These are phyloP conservation scores for Rhamphomyia laevipes DNA, from an alignment of 2,888 invertebrate species.

Conservation along the genomic window DNA sequence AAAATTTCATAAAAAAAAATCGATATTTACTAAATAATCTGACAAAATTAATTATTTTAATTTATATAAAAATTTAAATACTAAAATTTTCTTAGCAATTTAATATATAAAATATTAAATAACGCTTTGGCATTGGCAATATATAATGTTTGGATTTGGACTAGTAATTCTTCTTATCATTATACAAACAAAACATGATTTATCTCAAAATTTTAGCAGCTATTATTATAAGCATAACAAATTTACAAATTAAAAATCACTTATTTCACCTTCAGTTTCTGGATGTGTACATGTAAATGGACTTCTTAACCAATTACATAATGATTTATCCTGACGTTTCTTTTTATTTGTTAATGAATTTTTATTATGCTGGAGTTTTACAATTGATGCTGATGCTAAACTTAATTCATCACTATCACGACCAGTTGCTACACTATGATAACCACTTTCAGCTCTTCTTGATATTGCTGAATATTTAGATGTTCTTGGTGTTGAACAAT, in stretches of 20 bases:
- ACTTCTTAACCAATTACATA: slow-evolving; percentile 64
- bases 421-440: slow-evolving; percentile 68
- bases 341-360: slow-evolving; percentile 34
- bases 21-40: too few relatives aligned
- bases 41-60: too few relatives aligned
- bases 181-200: too few relatives aligned
- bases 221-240: too few relatives aligned
- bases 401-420: slow-evolving; percentile 82
- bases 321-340: slow-evolving; percentile 59
- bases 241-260: slow-evolving; percentile 46
- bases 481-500: slow-evolving; percentile 72
- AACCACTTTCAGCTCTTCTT: slow-evolving; percentile 76
- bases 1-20: too few relatives aligned
- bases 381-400: slow-evolving; percentile 56
- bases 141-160: too few relatives aligned
- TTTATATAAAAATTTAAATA: too few relatives aligned
- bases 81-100: too few relatives aligned
- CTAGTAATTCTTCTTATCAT: too few relatives aligned
- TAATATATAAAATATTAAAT: too few relatives aligned
- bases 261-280: slow-evolving; percentile 56
- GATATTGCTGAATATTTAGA: slow-evolving; percentile 73
- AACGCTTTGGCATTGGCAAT: too few relatives aligned
- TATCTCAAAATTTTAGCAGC: too few relatives aligned
- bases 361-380: slow-evolving; percentile 2
- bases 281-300: slow-evolving; percentile 68